Conservation (phyloP, 2,888 invertebrate species). For the Mesochorus sp. region DNA sequence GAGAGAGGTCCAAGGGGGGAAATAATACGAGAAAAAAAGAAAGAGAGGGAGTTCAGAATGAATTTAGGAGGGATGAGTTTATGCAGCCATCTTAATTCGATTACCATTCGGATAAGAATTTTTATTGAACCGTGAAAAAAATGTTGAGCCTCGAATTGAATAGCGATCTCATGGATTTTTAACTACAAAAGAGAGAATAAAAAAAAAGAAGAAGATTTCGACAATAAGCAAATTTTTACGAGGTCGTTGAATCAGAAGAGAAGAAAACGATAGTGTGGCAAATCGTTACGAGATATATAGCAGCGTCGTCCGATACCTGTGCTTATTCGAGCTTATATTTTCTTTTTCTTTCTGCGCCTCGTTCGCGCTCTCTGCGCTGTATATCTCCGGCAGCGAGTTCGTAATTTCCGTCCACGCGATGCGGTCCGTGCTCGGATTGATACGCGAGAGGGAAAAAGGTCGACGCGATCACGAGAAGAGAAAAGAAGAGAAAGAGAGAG, state of each 20-base stretch:
- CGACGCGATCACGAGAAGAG: background rate
- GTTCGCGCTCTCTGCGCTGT: constrained; percentile 20
- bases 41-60: background rate
- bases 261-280: constrained; percentile 22
- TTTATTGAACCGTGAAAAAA: background rate
- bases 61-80: constrained; percentile 44
- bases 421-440: constrained; percentile 15
- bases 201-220: background rate
- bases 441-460: background rate
- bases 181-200: too few species aligned
- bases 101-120: constrained; percentile 51
- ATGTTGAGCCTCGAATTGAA: background rate
- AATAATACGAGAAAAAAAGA: background rate
- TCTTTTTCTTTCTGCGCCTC: constrained; percentile 27
- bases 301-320: constrained; percentile 35
- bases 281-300: constrained; percentile 33
- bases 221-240: constrained; percentile 4
- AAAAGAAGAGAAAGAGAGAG: background rate
- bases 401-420: constrained; percentile 57
- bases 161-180: background rate
- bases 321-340: background rate
- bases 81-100: constrained; percentile 65
- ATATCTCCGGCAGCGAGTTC: constrained; percentile 29
- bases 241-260: constrained; percentile 13
- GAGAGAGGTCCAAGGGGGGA: background rate